phyloP scores from a whole-genome alignment of 35 echinoderm and acorn worm genomes.

The Ophiothrix spiculata region DNA sequence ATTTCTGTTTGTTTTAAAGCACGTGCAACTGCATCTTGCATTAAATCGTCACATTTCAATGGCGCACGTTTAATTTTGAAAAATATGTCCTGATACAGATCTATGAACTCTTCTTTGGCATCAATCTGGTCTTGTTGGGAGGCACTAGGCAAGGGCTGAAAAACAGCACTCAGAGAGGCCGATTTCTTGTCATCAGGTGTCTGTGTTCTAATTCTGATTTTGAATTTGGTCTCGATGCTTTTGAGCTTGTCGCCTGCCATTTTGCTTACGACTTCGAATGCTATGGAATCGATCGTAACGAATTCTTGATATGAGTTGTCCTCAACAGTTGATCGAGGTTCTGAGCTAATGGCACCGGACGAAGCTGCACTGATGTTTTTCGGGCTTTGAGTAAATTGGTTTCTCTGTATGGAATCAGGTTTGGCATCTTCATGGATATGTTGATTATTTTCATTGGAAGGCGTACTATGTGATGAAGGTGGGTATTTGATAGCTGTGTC shows the following conservation, averaged over 20 bases:
- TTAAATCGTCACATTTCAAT: not conserved
- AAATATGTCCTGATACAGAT: not conserved
- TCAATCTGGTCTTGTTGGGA: not conserved
- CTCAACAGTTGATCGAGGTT: too few species aligned
- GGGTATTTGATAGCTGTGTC: too few species aligned
- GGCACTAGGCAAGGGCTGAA: not conserved
- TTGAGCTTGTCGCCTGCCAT: not conserved
- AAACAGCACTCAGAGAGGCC: not conserved
- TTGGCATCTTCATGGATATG: too few species aligned
- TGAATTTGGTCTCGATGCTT: not conserved
- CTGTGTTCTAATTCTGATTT: not conserved
- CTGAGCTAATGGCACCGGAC: too few species aligned
- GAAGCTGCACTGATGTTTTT: too few species aligned
- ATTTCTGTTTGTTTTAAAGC: not conserved
- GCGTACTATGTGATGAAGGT: too few species aligned
- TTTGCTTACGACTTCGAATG: not conserved
- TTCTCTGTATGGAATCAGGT: too few species aligned
- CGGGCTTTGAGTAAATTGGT: too few species aligned
- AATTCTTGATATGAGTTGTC: too few species aligned
- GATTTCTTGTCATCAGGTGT: not conserved
- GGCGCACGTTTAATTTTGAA: not conserved
- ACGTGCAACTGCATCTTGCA: not conserved
- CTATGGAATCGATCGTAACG: not conserved
- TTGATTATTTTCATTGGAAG: too few species aligned
- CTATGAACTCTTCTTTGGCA: not conserved